These are phyloP conservation scores for Hydrochoerus hydrochaeris DNA, from an alignment of 2,113 vertebrate genomes.

Conservation along the genomic window DNA sequence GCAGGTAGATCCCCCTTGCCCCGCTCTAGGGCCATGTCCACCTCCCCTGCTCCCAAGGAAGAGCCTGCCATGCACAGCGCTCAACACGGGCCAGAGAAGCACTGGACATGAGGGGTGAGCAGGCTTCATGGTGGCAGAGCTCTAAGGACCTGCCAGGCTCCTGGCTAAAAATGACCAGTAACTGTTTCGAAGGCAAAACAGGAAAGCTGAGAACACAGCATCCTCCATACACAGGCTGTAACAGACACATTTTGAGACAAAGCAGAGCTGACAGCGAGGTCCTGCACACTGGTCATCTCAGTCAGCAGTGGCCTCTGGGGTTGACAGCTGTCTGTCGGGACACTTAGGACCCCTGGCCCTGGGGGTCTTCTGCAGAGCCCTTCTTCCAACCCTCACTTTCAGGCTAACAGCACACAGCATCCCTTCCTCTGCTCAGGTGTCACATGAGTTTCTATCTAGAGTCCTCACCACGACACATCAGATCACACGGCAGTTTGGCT, in stretches of 20 bases:
- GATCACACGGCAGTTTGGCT: not conserved
- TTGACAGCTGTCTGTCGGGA: not conserved
- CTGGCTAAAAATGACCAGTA: not conserved
- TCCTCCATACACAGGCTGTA: fast-evolving
- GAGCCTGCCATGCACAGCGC: too few relatives aligned
- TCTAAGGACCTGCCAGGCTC: not conserved
- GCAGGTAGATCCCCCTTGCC: fast-evolving
- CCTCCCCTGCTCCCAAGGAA: not conserved
- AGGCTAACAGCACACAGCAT: not conserved
- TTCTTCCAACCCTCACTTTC: not conserved
- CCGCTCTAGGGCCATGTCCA: fast-evolving
- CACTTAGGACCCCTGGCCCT: not conserved
- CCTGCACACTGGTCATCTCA: fast-evolving
- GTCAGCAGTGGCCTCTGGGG: not conserved
- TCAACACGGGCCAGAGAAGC: not conserved
- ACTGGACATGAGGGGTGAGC: not conserved
- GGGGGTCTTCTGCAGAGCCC: not conserved
- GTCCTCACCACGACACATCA: not conserved
- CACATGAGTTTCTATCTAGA: not conserved
- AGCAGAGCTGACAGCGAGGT: not conserved
- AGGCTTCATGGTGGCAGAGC: not conserved
- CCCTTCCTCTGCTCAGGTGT: not conserved
- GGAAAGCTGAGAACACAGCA: not conserved
- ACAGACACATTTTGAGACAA: not conserved
- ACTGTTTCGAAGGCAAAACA: not conserved